Percentiles rank a stretch among this genome's conserved stretches.
These are phyloP conservation scores for Chiridota heheva DNA, from an alignment of 35 echinoderm and acorn worm species.

Conservation along the genomic window DNA sequence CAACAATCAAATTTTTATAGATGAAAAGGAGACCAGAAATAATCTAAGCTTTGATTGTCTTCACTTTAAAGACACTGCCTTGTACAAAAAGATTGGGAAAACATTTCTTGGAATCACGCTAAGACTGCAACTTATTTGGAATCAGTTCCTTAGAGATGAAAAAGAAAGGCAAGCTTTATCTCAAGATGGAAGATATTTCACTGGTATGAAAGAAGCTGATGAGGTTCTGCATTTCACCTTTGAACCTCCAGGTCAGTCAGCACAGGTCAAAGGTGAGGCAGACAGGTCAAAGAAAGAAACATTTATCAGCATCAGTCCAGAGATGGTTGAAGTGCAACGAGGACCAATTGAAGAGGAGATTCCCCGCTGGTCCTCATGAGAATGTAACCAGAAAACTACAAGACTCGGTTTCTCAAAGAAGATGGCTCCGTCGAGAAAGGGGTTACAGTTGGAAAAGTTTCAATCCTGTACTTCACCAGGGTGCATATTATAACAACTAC, in stretches of 20 bases:
- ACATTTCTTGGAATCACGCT: constrained; percentile 63
- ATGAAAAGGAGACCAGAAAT: constrained; percentile 71
- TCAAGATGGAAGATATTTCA: constrained; percentile 60
- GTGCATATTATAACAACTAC: constrained; percentile 61
- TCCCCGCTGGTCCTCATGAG: constrained; percentile 73
- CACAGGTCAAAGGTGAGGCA: neutral
- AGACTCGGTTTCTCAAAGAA: neutral
- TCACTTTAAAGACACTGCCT: constrained; percentile 72
- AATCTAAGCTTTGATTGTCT: constrained; percentile 86
- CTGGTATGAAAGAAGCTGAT: neutral
- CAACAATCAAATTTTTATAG: constrained; percentile 34
- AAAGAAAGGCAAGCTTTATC: constrained; percentile 55
- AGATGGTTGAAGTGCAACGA: neutral
- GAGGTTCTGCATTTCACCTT: neutral
- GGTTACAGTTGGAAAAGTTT: neutral
- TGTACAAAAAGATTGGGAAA: constrained; percentile 72
- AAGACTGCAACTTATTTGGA: constrained; percentile 42
- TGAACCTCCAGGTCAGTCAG: too few relatives aligned
- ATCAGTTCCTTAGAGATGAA: constrained; percentile 19
- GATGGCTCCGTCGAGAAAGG: neutral
- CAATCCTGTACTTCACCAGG: constrained; percentile 11
- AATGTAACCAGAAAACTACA: constrained; percentile 30
- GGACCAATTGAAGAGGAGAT: neutral
- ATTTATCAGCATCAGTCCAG: neutral
- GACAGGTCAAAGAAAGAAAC: too few relatives aligned